Percentiles rank a stretch among this genome's conserved stretches.
Evolutionary conservation across 2,797 vertebrate species (phyloP).

Genomic region (Hemibagrus guttatus): DNA sequence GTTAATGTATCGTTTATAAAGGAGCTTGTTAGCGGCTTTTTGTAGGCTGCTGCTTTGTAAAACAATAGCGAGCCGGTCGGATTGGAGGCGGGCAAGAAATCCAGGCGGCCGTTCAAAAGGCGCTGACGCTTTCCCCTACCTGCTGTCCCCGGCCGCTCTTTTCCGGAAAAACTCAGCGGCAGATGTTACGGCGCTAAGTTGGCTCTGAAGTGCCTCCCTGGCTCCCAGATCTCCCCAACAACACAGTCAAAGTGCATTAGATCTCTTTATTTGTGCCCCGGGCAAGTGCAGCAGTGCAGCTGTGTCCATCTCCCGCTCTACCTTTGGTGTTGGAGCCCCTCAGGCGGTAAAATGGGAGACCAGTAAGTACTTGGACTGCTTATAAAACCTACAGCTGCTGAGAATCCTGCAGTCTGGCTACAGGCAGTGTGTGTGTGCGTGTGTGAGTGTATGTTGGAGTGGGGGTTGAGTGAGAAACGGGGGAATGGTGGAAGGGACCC

Average conservation of each 20-base stretch:
- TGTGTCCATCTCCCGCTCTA: slow-evolving; percentile 90
- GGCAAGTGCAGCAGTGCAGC: slow-evolving; percentile 91
- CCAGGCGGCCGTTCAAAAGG: slow-evolving; percentile 76
- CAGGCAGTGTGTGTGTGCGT: slow-evolving; percentile 66
- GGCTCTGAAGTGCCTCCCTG: slow-evolving; percentile 93
- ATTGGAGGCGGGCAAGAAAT: slow-evolving; percentile 66
- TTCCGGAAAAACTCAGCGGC: slow-evolving; percentile 87
- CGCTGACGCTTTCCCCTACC: slow-evolving; percentile 81
- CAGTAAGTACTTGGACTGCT: slow-evolving; percentile 65
- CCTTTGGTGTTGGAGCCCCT: slow-evolving; percentile 92
- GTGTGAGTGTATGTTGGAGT: slow-evolving; percentile 63
- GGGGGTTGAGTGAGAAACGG: slow-evolving; percentile 57
- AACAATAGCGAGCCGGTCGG: slow-evolving; percentile 72
- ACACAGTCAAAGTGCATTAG: slow-evolving; percentile 89
- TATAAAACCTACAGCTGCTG: slow-evolving; percentile 79
- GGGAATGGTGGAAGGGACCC: slow-evolving; percentile 47
- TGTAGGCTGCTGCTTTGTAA: slow-evolving; percentile 81
- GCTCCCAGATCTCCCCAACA: slow-evolving; percentile 83
- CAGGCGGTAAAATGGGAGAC: slow-evolving; percentile 86
- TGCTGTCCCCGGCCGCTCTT: slow-evolving; percentile 87
- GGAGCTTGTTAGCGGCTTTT: slow-evolving; percentile 76
- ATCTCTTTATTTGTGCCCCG: slow-evolving; percentile 94
- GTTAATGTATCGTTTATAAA: slow-evolving; percentile 84
- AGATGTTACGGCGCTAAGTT: slow-evolving; percentile 89
- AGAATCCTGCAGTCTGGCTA: slow-evolving; percentile 81